Conservation (phyloP, 2,113 vertebrate species). For the Sinocyclocheilus anophthalmus region DNA sequence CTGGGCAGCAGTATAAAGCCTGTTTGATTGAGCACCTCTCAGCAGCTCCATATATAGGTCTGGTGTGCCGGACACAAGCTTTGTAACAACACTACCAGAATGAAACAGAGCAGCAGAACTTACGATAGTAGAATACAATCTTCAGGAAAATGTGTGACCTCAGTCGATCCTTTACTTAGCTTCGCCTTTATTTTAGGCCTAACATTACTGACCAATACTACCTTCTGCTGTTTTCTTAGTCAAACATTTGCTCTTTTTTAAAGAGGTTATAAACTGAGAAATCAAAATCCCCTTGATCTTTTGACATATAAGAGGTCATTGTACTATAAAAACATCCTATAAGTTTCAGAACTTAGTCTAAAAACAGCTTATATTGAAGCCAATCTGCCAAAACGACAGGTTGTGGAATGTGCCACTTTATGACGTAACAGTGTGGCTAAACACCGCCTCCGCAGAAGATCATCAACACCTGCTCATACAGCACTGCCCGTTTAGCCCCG, state of each 20-base stretch:
- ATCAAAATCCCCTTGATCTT: too few relatives aligned
- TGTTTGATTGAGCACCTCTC: slow-evolving; percentile 11
- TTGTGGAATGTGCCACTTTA: too few relatives aligned
- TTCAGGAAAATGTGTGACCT: neutral
- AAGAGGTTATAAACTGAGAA: too few relatives aligned
- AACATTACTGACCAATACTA: neutral
- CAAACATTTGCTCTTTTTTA: neutral
- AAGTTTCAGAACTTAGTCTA: too few relatives aligned
- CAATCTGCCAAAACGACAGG: too few relatives aligned
- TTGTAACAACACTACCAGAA: neutral
- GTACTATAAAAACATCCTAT: too few relatives aligned
- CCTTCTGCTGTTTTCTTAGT: neutral
- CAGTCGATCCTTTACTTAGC: neutral
- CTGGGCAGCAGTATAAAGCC: neutral
- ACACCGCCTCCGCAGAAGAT: too few relatives aligned
- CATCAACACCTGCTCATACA: too few relatives aligned
- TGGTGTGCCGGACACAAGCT: neutral
- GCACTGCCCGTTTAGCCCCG: too few relatives aligned
- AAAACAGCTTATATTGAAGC: too few relatives aligned
- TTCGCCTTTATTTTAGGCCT: neutral
- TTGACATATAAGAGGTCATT: too few relatives aligned
- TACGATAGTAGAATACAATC: neutral
- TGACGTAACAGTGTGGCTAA: too few relatives aligned
- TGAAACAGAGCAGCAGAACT: neutral
- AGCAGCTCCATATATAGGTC: slow-evolving; percentile 6